Conservation (phyloP, 2,888 invertebrate species). For the Heliconius ethilla region DNA sequence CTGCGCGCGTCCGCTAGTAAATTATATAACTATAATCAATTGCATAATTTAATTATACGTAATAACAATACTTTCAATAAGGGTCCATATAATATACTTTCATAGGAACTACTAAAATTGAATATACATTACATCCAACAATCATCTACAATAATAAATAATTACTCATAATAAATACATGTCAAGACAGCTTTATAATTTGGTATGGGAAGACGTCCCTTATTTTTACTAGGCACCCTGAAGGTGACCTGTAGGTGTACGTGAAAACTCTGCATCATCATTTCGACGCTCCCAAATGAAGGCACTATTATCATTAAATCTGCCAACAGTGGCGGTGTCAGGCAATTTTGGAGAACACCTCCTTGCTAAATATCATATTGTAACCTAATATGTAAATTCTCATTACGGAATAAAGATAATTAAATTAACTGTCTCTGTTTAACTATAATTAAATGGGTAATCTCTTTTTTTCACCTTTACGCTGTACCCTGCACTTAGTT, state of each 20-base stretch:
- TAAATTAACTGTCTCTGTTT: neutral
- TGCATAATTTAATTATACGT: too few species aligned
- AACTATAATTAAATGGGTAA: neutral
- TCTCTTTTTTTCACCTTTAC: neutral
- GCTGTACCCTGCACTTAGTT: too few species aligned
- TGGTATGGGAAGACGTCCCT: neutral
- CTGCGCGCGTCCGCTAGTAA: too few species aligned
- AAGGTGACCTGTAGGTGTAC: neutral
- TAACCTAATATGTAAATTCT: neutral
- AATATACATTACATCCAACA: neutral
- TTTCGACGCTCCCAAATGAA: neutral
- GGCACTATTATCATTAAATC: neutral
- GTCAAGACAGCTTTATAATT: constrained; percentile 17
- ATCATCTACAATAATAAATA: neutral
- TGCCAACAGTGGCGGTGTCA: neutral
- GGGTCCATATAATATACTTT: neutral
- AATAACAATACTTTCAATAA: too few species aligned
- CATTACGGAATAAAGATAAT: neutral
- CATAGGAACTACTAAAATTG: neutral
- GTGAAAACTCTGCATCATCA: neutral
- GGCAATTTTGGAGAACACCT: neutral
- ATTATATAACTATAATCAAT: neutral
- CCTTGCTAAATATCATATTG: neutral
- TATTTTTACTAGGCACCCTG: neutral
- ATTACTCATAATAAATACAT: constrained; percentile 5